These are phyloP conservation scores for Neomorphus geoffroyi DNA, from an alignment of 2,797 vertebrate species.

Conservation along the genomic window DNA sequence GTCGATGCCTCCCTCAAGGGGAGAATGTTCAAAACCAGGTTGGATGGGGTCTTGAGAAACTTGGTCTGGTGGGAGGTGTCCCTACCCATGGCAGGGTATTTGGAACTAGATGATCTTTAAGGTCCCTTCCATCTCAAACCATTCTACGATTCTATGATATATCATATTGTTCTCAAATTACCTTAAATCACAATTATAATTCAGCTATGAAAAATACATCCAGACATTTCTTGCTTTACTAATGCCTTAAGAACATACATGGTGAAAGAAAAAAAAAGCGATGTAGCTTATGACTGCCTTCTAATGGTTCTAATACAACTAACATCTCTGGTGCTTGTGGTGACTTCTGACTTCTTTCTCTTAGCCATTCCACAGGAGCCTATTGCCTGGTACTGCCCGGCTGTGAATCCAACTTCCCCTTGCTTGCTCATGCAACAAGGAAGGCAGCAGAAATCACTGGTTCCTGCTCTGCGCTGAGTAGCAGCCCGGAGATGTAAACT, in stretches of 20 bases:
- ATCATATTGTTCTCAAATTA: neutral
- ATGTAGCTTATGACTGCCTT: neutral
- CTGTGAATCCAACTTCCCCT: neutral
- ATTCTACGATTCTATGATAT: too few species aligned
- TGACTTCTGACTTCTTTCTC: neutral
- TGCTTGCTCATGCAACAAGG: neutral
- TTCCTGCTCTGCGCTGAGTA: neutral
- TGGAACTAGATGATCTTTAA: too few species aligned
- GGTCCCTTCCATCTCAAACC: too few species aligned
- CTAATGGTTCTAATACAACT: neutral
- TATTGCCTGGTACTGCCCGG: neutral
- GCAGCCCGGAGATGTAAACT: neutral
- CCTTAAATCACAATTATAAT: neutral
- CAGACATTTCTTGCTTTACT: neutral
- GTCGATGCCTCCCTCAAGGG: too few species aligned
- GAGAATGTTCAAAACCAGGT: too few species aligned
- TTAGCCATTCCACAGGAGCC: neutral
- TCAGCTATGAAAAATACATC: neutral
- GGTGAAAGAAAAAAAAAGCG: neutral
- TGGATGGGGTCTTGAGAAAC: too few species aligned
- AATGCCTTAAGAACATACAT: neutral
- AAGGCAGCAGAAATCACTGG: neutral
- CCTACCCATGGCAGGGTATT: too few species aligned
- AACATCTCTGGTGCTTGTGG: accelerated
- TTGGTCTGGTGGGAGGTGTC: too few species aligned